A percentile compares a stretch with the other conserved stretches of the same genome.
Conservation (phyloP, 2,113 vertebrate genomes). For the Odocoileus virginianus region DNA sequence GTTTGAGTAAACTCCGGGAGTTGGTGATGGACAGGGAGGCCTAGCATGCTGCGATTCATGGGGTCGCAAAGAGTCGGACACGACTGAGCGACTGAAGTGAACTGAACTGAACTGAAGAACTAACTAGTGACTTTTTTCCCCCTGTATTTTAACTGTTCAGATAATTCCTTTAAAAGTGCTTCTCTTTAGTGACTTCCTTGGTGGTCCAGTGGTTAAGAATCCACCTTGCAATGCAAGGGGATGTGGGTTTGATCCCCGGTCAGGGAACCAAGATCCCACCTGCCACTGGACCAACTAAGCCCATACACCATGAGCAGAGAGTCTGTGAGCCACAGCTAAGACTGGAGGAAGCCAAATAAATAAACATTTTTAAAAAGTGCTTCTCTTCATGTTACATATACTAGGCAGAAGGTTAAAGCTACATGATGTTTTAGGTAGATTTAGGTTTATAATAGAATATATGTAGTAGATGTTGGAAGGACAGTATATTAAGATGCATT, state of each 20-base stretch:
- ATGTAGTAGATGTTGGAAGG: neutral
- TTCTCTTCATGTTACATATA: neutral
- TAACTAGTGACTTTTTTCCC: neutral
- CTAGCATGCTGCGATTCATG: accelerated
- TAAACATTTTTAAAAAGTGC: neutral
- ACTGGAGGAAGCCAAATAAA: neutral
- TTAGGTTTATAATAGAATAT: neutral
- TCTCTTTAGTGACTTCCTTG: neutral
- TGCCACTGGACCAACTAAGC: neutral
- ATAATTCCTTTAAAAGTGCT: neutral
- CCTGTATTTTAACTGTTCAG: neutral
- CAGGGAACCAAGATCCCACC: neutral
- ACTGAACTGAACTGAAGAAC: neutral
- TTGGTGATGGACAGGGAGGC: neutral
- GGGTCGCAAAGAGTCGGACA: neutral
- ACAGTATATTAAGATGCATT: neutral
- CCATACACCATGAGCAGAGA: accelerated
- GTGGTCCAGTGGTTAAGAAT: neutral
- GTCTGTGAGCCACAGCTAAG: neutral
- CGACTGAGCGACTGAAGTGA: neutral
- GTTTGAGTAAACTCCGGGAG: neutral
- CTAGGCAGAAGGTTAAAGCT: neutral
- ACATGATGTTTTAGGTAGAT: neutral
- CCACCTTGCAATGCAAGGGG: neutral
- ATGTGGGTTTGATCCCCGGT: neutral